Percentiles rank a stretch among this genome's conserved stretches.
Conservation (phyloP, 2,797 vertebrate species). For the Ibycter americanus region DNA sequence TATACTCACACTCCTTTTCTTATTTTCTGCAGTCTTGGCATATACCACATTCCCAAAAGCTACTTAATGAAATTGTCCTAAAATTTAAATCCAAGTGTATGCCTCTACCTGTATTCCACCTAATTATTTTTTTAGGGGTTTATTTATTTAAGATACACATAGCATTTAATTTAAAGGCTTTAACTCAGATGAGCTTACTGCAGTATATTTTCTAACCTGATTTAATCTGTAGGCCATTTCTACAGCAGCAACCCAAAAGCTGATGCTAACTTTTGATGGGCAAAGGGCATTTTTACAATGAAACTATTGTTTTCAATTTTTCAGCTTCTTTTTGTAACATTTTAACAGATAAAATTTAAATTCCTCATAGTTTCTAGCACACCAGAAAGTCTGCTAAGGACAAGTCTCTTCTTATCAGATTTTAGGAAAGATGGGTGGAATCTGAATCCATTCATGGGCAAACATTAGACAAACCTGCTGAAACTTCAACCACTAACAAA, state of each 20-base stretch:
- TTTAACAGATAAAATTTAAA: background rate
- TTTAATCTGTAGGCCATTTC: background rate
- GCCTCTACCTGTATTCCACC: background rate
- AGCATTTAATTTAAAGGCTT: background rate
- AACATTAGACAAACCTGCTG: background rate
- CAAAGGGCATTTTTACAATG: background rate
- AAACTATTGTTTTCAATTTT: background rate
- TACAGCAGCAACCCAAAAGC: background rate
- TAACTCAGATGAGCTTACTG: background rate
- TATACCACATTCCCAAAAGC: background rate
- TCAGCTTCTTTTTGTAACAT: background rate
- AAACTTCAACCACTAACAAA: background rate
- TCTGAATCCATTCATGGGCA: background rate
- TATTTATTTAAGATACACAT: background rate
- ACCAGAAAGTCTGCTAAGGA: background rate
- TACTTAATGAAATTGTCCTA: background rate
- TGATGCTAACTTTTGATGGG: background rate
- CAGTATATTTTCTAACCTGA: background rate
- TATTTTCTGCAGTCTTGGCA: background rate
- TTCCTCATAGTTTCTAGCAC: background rate
- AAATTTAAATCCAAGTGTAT: background rate
- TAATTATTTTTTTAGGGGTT: background rate
- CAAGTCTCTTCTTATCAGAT: background rate
- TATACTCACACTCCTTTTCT: background rate
- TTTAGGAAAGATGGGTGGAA: background rate